phyloP scores from a whole-genome alignment of 1,140 invertebrate species.

The Drosophila willistoni region DNA sequence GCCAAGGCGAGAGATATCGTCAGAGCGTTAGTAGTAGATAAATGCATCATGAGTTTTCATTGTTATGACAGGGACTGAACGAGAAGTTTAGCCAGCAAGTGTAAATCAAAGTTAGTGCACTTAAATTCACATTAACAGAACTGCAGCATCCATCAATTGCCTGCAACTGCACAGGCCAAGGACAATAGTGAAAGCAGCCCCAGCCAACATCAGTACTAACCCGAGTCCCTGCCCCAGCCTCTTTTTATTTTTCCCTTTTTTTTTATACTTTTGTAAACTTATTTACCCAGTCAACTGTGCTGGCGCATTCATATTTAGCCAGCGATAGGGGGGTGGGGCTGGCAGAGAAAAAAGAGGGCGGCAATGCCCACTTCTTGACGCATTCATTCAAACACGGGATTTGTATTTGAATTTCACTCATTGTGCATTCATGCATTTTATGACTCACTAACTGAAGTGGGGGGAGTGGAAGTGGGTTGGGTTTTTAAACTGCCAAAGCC shows the following conservation, averaged over 20 bases:
- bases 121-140: slow-evolving; percentile 36
- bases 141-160: slow-evolving; percentile 30
- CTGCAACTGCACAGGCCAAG: slow-evolving; percentile 52
- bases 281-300: slow-evolving; percentile 65
- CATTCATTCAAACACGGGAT: slow-evolving; percentile 62
- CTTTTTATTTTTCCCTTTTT: slow-evolving; percentile 9
- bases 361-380: slow-evolving; percentile 49
- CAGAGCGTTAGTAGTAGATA: slow-evolving; percentile 9
- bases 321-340: background rate
- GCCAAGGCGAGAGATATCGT: background rate
- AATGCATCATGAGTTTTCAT: slow-evolving; percentile 35
- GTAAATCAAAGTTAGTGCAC: slow-evolving; percentile 39
- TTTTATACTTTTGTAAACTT: slow-evolving; percentile 47
- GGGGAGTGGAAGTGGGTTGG: background rate
- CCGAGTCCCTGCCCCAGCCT: background rate
- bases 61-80: slow-evolving; percentile 9
- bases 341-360: background rate
- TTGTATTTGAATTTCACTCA: slow-evolving; percentile 68
- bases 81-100: slow-evolving; percentile 7
- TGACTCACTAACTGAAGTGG: slow-evolving; percentile 39
- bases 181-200: slow-evolving; percentile 47
- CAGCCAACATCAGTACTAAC: background rate
- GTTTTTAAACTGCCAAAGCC: slow-evolving; percentile 48
- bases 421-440: slow-evolving; percentile 72
- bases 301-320: slow-evolving; percentile 41